phyloP scores from a whole-genome alignment of 2,113 vertebrate genomes.

The Rhinopomastus cyanomelas region DNA sequence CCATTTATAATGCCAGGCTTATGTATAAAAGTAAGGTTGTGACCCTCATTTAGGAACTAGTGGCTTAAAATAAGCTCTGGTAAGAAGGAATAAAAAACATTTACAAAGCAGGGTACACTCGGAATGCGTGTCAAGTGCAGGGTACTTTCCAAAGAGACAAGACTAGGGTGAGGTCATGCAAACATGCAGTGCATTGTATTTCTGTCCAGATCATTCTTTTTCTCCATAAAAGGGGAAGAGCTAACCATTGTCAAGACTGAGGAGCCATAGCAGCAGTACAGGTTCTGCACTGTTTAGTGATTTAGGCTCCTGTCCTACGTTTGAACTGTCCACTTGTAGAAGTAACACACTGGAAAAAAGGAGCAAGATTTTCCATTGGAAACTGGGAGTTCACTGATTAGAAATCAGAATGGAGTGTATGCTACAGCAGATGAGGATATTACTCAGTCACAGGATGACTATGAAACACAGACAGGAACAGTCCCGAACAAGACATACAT shows the following conservation, averaged over 20 bases:
- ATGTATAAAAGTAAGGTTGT: conserved; percentile 22
- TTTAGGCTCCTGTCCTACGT: neutral
- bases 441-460: neutral
- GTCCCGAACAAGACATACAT: neutral
- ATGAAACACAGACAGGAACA: neutral
- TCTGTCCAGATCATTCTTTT: conserved; percentile 30
- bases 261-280: neutral
- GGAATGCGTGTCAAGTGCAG: conserved; percentile 49
- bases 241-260: neutral
- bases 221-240: conserved; percentile 38
- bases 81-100: conserved; percentile 33
- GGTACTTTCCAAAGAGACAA: conserved; percentile 55
- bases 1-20: conserved; percentile 26
- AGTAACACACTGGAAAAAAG: neutral
- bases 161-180: conserved; percentile 51
- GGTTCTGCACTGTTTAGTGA: neutral
- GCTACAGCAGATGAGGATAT: neutral
- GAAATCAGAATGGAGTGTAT: neutral
- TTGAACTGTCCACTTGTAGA: neutral
- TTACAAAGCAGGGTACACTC: conserved; percentile 29
- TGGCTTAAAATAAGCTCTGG: conserved; percentile 53
- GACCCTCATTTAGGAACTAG: conserved; percentile 38
- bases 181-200: conserved; percentile 22
- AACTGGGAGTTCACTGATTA: neutral
- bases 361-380: neutral